Evolutionary conservation across 2,113 vertebrate genomes (phyloP).

Genomic region (Condylura cristata): DNA sequence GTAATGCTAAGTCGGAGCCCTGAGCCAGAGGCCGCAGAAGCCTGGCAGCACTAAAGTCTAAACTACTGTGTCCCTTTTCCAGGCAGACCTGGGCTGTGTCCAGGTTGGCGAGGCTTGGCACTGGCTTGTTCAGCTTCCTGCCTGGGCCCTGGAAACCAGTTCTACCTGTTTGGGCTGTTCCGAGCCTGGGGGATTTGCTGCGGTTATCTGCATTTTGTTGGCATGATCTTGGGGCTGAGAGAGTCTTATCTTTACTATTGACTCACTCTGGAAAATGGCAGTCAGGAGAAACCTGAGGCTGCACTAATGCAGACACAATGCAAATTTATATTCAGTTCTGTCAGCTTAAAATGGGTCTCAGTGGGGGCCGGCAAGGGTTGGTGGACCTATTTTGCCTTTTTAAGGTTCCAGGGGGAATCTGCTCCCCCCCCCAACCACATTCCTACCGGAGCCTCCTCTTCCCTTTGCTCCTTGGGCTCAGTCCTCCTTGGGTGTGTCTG

Average conservation of each 20-base stretch:
- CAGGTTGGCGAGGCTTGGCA: too few species aligned
- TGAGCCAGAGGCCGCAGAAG: too few species aligned
- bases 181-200: neutral
- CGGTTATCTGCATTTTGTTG: neutral
- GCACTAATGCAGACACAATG: neutral
- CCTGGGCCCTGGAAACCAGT: too few species aligned
- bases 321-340: neutral
- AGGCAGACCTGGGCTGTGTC: neutral
- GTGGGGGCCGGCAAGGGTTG: neutral
- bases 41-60: neutral
- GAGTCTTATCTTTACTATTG: neutral
- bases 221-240: too few species aligned
- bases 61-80: neutral
- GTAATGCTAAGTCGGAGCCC: neutral
- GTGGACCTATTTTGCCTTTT: neutral
- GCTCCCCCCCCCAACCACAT: neutral
- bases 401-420: neutral
- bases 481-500: neutral
- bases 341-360: neutral
- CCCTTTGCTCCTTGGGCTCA: rapidly evolving
- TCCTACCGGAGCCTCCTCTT: rapidly evolving
- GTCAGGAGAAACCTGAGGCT: neutral
- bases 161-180: too few species aligned
- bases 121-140: too few species aligned
- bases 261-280: neutral